Base-by-base conservation (phyloP, 2,888 invertebrate genomes). In the Agelastica alni region DNA sequence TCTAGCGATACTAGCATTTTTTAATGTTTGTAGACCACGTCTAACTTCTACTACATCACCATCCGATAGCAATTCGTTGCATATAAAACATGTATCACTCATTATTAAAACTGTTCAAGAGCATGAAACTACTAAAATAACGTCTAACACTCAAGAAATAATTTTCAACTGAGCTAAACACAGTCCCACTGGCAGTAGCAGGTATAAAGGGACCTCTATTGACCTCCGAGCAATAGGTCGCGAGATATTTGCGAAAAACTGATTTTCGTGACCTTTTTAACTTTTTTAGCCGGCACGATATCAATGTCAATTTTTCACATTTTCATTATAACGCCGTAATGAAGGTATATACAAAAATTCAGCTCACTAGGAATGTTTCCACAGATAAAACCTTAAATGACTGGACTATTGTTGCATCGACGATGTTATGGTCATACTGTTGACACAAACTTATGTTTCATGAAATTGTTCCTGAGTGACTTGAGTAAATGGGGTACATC, bases 231-330 rank as follows among this genome's bases (percentile, higher is more conserved):
- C 39, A 48, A 37, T 12, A 48, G 48, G 9, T 48, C 16, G 39
- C 48, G 41, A 48, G 28, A 28, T 48, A 45, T 45, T 45, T 32
- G 17, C 45, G 45, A 18, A 45, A 45, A 45, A 45, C 18, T 45
- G 31, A 45, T 45, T 45, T 45, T 51, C 44, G 51, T 51, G 51
- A 44, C 44, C 51, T 51, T 45, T 37, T 32, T 20, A 34, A 16
- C 48, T 51, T 51, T 36, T 34, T 44, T 16, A 51, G 28, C 18
- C 28, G 28, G 28, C 48, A 39, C 30, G 48, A 30, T 48, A 39
- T 48, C 51, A 32, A 42, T 52, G 45, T 52, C 26, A 30, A 52
- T 45, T 45, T 36, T 45, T 45, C 37, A 52, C 30, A 52, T 52
- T 26, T 34, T 45, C 45, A 36, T 52, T 16, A 52, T 17, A 52